Conservation (phyloP, 2,888 invertebrate genomes). For the Neelides folsomi region DNA sequence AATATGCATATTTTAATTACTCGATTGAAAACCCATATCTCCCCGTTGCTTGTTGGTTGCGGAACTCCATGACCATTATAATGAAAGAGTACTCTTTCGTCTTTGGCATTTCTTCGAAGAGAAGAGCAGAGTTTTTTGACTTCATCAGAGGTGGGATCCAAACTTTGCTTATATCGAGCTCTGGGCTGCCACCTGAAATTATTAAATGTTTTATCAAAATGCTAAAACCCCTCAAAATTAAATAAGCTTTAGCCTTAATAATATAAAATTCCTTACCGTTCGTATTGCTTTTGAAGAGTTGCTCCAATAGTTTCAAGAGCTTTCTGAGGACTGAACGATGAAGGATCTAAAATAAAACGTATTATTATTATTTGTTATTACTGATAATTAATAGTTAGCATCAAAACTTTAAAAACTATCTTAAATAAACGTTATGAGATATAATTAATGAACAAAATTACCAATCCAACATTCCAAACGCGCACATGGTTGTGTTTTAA, state of each 20-base stretch:
- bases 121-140: conserved; percentile 93
- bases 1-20: too few relatives aligned
- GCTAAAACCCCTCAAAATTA: neutral
- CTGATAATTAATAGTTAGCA: neutral
- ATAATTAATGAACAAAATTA: conserved; percentile 38
- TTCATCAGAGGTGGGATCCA: conserved; percentile 96
- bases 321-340: conserved; percentile 74
- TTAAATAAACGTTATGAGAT: neutral
- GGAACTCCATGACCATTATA: conserved; percentile 99
- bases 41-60: conserved; percentile 91
- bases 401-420: neutral
- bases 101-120: conserved; percentile 88
- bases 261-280: conserved; percentile 43
- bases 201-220: neutral
- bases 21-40: conserved; percentile 99
- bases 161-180: conserved; percentile 88
- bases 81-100: conserved; percentile 94
- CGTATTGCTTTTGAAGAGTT: conserved; percentile 88
- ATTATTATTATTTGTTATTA: neutral
- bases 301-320: conserved; percentile 84
- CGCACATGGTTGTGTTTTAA: conserved; percentile 93
- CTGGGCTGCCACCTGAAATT: conserved; percentile 75
- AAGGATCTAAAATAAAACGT: conserved; percentile 52
- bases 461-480: conserved; percentile 94
- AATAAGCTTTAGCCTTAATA: neutral